These are phyloP conservation scores for Lepus oiostolus DNA, from an alignment of 2,797 vertebrate genomes.

Conservation along the genomic window DNA sequence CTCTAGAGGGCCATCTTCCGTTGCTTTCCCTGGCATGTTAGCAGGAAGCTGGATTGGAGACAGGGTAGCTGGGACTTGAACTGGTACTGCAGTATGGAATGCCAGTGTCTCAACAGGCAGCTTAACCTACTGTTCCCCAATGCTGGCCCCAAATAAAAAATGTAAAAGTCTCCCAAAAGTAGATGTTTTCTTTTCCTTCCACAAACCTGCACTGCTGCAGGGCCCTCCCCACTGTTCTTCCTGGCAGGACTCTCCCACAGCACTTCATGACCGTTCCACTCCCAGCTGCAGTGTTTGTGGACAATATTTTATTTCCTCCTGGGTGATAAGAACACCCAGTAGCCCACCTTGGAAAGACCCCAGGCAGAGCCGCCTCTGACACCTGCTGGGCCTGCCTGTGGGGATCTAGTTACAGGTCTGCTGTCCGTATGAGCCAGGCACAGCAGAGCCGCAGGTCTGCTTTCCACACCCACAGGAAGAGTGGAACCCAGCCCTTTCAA, in stretches of 20 bases:
- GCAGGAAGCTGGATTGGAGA: too few relatives aligned
- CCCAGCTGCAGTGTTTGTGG: neutral
- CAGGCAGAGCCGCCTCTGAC: neutral
- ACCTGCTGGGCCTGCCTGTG: neutral
- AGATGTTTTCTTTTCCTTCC: neutral
- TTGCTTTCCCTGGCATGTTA: too few relatives aligned
- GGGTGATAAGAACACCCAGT: neutral
- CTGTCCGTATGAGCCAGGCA: neutral
- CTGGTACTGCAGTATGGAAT: too few relatives aligned
- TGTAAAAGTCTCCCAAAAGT: neutral
- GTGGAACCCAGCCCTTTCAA: neutral
- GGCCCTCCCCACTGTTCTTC: neutral
- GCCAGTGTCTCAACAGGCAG: too few relatives aligned
- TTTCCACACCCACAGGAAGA: neutral
- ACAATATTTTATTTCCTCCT: neutral
- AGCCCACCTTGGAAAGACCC: neutral
- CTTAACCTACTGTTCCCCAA: too few relatives aligned
- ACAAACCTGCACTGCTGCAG: neutral
- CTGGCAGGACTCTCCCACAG: neutral
- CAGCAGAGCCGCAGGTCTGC: accelerated
- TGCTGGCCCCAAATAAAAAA: too few relatives aligned
- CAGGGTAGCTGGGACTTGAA: too few relatives aligned
- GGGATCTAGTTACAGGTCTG: neutral
- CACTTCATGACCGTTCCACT: neutral
- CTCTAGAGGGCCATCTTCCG: too few relatives aligned